phyloP scores from a whole-genome alignment of 2,113 vertebrate genomes.

The Hemibagrus wyckioides region DNA sequence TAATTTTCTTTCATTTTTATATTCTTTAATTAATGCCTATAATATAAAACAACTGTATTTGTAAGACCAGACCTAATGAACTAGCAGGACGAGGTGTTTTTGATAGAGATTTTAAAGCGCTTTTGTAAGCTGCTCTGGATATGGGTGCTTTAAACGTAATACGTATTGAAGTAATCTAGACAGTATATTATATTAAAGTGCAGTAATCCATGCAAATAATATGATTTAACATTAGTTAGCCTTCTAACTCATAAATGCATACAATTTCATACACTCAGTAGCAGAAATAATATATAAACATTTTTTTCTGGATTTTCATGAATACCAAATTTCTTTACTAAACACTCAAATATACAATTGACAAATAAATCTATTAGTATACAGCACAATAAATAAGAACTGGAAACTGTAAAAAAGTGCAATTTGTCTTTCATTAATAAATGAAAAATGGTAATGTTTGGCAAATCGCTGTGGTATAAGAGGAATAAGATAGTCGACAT shows the following conservation, averaged over 20 bases:
- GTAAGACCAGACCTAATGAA: background rate
- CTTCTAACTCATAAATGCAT: background rate
- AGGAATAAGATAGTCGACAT: background rate
- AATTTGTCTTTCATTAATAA: background rate
- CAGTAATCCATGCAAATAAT: background rate
- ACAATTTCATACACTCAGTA: background rate
- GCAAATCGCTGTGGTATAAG: background rate
- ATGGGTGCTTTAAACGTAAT: background rate
- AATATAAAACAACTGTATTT: background rate
- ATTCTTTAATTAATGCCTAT: background rate
- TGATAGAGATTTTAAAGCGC: background rate
- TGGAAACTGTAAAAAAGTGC: background rate
- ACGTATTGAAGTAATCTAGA: background rate
- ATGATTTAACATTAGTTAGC: background rate
- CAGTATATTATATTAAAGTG: background rate
- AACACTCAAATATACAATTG: background rate
- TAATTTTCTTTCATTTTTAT: background rate
- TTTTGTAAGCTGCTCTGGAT: background rate
- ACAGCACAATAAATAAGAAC: background rate
- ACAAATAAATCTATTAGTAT: background rate
- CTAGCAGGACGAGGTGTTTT: background rate
- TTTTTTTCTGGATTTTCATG: background rate
- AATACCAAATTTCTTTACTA: background rate
- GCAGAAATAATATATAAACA: background rate
- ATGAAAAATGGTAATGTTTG: background rate